Percentiles rank a stretch among this genome's conserved stretches.
These are phyloP conservation scores for Phrynocephalus vlangalii DNA, from an alignment of 2,797 vertebrate genomes.

Conservation along the genomic window DNA sequence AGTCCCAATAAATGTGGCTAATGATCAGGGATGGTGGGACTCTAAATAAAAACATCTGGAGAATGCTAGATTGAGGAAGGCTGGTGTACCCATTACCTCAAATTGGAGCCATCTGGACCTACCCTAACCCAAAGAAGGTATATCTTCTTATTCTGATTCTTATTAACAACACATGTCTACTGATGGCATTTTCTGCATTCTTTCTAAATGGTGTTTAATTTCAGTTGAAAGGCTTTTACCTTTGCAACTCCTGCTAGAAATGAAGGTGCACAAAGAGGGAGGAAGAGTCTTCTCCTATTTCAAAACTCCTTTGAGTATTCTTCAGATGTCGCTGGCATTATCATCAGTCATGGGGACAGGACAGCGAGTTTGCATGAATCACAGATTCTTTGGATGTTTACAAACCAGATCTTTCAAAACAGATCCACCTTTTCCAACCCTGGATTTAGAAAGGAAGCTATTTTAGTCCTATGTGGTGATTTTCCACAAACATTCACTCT, in stretches of 20 bases:
- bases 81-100: slow-evolving; percentile 14
- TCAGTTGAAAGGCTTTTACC: slow-evolving; percentile 24
- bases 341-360: background rate
- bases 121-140: slow-evolving; percentile 27
- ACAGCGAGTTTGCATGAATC: background rate
- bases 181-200: slow-evolving; percentile 35
- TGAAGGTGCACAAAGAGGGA: background rate
- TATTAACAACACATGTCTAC: slow-evolving; percentile 30
- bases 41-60: background rate
- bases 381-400: background rate
- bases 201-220: slow-evolving; percentile 35
- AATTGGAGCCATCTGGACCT: slow-evolving; percentile 41
- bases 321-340: slow-evolving; percentile 14
- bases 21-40: background rate
- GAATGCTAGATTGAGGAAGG: background rate
- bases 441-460: slow-evolving; percentile 6
- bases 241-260: slow-evolving; percentile 9
- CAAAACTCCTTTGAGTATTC: background rate
- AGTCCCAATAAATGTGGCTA: background rate
- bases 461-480: background rate
- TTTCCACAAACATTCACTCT: slow-evolving; percentile 17
- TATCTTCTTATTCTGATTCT: slow-evolving; percentile 24
- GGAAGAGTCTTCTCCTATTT: background rate
- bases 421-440: slow-evolving; percentile 22
- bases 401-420: background rate